phyloP scores from a whole-genome alignment of 2,113 vertebrate species.

The Dasyprocta punctata region DNA sequence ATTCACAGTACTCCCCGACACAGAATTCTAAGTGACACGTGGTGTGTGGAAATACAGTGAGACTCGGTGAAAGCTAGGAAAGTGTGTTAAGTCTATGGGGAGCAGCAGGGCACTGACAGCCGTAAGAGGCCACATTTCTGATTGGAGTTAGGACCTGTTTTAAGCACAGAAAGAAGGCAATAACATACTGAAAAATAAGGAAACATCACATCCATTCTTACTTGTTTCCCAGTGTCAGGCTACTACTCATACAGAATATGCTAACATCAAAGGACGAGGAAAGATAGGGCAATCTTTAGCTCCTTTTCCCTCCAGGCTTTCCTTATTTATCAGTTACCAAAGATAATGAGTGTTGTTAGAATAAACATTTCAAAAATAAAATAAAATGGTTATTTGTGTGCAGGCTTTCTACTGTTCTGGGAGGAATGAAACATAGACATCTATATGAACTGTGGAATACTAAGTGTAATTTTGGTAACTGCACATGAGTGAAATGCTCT shows the following conservation, averaged over 20 bases:
- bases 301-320: background rate
- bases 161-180: background rate
- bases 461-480: background rate
- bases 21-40: background rate
- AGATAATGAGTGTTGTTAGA: background rate
- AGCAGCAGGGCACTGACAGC: background rate
- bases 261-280: background rate
- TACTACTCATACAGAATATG: background rate
- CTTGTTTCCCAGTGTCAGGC: background rate
- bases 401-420: background rate
- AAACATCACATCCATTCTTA: background rate
- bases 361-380: background rate
- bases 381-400: background rate
- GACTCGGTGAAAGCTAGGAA: background rate
- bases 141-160: background rate
- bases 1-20: background rate
- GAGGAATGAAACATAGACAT: background rate
- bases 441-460: background rate
- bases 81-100: background rate
- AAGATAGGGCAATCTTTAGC: background rate
- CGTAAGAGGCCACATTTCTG: background rate
- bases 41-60: background rate
- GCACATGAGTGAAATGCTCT: background rate
- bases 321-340: background rate
- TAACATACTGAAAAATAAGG: background rate